Conservation (phyloP, 2,797 vertebrate species). For the Vireo griseus region DNA sequence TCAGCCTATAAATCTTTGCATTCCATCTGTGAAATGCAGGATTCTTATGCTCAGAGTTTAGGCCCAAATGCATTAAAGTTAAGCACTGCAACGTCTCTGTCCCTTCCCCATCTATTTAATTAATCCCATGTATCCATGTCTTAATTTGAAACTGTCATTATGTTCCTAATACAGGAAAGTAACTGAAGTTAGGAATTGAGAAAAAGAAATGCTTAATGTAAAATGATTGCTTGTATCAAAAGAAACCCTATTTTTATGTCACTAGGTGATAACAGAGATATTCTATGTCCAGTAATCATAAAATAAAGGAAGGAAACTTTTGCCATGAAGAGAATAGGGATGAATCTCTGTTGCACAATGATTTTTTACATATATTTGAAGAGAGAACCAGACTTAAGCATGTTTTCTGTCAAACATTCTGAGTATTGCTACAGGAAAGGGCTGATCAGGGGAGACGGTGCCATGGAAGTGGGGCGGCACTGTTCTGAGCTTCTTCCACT, state of each 20-base stretch:
- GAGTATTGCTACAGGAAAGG: accelerated
- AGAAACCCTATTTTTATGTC: neutral
- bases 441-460: neutral
- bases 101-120: neutral
- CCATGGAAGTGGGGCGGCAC: neutral
- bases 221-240: neutral
- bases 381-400: neutral
- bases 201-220: neutral
- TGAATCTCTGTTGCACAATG: neutral
- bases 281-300: neutral
- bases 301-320: neutral
- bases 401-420: neutral
- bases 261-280: neutral
- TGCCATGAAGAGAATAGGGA: neutral
- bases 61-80: neutral
- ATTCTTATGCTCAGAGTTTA: neutral
- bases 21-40: neutral
- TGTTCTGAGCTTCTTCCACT: neutral
- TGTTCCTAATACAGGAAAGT: neutral
- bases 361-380: neutral
- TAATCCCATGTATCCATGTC: neutral
- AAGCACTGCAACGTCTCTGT: neutral
- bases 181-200: neutral
- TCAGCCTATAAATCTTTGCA: neutral
- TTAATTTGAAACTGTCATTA: neutral